Evolutionary conservation across 2,113 vertebrate species (phyloP), one percentile per base, ranked within the genome.

Genomic region (Oreochromis spilurus): DNA sequence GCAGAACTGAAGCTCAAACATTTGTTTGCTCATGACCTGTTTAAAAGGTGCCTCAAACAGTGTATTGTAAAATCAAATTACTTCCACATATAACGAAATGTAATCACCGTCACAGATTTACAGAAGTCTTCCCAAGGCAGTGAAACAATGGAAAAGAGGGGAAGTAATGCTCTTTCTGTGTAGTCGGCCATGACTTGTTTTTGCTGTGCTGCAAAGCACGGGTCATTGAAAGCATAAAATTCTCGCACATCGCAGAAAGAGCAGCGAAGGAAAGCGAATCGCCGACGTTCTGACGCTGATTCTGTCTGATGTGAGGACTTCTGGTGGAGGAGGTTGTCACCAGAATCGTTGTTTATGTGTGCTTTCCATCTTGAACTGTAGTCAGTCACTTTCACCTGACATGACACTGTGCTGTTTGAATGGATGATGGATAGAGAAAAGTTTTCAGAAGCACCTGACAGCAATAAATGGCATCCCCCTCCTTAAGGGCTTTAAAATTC

Each of bases 141-240:
- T 5, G 5, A 70, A 91, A 75, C 43, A 83, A 55, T 19, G 55
- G 65, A 70, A 55, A 90, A 72, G 16, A 29, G 21, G 36, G 12
- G 24, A 75, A 70, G 82, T 84, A 78, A 86, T 86, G 89, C 55
- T 87, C n/a, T 79, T 34, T 81, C 79, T 82, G 89, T 87, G 58
- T 88, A 89, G 79, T 87, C 82, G 57, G 75, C 89, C 77, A 17
- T 89, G 88, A 26, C 82, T 81, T 78, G 82, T 87, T 91, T 91
- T 89, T 93, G 91, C 91, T 90, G 78, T 52, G 45, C 70, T 87
- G 86, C 62, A 90, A 89, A 88, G 80, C 85, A 90, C 54, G 91
- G 95, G 93, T 96, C 95, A 94, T 48, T 83, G 92, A 83, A 87
- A 91, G 83, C 82, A 90, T 83, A 26, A 80, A 83, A 88, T 93